phyloP scores from a whole-genome alignment of 2,888 invertebrate species.

The Watsonalla cultraria region DNA sequence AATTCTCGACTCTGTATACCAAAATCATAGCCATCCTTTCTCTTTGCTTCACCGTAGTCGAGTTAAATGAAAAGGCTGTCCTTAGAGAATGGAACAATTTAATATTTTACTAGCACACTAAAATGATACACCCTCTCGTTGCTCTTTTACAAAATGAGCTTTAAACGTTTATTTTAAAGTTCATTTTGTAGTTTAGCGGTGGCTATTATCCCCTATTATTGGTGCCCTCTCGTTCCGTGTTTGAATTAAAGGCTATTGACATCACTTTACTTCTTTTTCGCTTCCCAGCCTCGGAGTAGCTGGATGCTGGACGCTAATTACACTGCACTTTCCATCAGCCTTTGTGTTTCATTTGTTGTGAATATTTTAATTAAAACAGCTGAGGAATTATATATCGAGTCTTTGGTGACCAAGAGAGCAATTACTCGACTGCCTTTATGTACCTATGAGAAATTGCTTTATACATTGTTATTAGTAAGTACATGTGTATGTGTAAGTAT shows the following conservation, averaged over 20 bases:
- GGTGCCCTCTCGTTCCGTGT: constrained; percentile 61
- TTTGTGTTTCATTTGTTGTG: not conserved
- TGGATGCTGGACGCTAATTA: constrained; percentile 31
- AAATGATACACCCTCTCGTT: constrained; percentile 7
- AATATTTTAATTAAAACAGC: too few relatives aligned
- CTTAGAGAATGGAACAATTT: not conserved
- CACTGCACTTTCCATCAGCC: constrained; percentile 9
- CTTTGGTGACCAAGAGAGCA: too few relatives aligned
- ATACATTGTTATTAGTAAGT: too few relatives aligned
- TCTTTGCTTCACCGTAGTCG: too few relatives aligned
- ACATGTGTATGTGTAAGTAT: too few relatives aligned
- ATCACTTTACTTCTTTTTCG: constrained; percentile 50
- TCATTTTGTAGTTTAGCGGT: too few relatives aligned
- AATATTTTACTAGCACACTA: constrained; percentile 5
- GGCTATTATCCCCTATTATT: constrained; percentile 57
- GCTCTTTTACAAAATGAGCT: constrained; percentile 20
- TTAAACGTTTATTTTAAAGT: constrained; percentile 22
- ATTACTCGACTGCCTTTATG: too few relatives aligned
- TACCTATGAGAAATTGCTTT: too few relatives aligned
- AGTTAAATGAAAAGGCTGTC: not conserved
- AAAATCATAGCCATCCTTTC: too few relatives aligned
- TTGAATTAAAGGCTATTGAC: constrained; percentile 69
- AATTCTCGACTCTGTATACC: too few relatives aligned
- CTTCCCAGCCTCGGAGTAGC: constrained; percentile 8
- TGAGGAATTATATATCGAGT: too few relatives aligned